Base-by-base conservation (phyloP, 1,140 invertebrate species). In the Drosophila serrata region DNA sequence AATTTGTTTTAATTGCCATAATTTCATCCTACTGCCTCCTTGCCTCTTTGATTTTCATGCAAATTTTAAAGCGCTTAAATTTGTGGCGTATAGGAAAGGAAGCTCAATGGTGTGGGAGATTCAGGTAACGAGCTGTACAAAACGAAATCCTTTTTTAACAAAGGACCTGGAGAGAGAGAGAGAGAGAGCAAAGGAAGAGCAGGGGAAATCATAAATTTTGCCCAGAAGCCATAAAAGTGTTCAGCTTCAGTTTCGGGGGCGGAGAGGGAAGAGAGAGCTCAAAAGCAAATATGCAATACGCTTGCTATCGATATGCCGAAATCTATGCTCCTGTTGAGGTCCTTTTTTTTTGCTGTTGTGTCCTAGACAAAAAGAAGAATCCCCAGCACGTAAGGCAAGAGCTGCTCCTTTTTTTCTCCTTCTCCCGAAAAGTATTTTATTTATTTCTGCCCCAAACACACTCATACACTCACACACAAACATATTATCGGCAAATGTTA, bases 151-250 rank as follows among this genome's bases (percentile, higher is more conserved):
- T 82, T 88, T 88, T 75, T 76, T 74, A 79, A 85, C 82, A 87
- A 85, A 82, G 76, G 58, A 37, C 19, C 11, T 0, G 13, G 31
- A 22, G 9, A 1, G 11, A n/a, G 24, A 15, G 24, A 4, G n/a
- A n/a, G n/a, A 40, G 35, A 8, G 37, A 22, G 6, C 17, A 12
- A 12, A 40, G 39, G 11, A 19, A 13, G 12, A 84, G 80, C 77
- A 74, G 82, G 72, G 53, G 85, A 84, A 88, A 84, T 84, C 84
- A 88, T 88, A 88, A 90, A 90, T 88, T 85, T 90, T 81, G 85
- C 69, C 84, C 81, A 85, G 81, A 69, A 88, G 85, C 81, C 85
- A 88, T 88, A 88, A 90, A 88, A 86, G 82, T 79, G 75, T 64
- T 68, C 56, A 40, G 58, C 42, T 67, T 48, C 15, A 4, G 13